A percentile compares a stretch with the other conserved stretches of the same genome.
These are phyloP conservation scores for Hippocampus kuda DNA, from an alignment of 2,797 vertebrate genomes.

Conservation along the genomic window DNA sequence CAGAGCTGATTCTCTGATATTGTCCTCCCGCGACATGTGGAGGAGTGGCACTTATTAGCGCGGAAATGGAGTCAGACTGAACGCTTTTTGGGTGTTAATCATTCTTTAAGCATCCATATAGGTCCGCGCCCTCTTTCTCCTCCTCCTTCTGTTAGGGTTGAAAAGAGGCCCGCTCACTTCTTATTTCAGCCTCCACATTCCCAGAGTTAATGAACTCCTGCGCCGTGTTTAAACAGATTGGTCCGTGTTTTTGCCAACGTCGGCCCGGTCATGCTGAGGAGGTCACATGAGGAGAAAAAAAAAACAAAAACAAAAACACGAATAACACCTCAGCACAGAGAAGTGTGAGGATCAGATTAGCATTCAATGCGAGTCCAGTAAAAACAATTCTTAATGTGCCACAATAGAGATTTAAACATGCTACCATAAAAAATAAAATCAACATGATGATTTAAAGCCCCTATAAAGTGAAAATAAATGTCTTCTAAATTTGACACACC, in stretches of 20 bases:
- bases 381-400: conserved; percentile 21
- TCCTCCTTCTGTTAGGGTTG: conserved; percentile 9
- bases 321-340: conserved; percentile 10
- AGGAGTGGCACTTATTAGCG: conserved; percentile 22
- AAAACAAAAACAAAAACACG: conserved; percentile 11
- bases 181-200: conserved; percentile 42
- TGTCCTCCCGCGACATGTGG: background rate
- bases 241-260: conserved; percentile 3
- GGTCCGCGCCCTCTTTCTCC: conserved; percentile 16
- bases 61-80: conserved; percentile 43
- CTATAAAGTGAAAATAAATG: background rate
- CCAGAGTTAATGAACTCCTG: conserved; percentile 48
- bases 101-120: conserved; percentile 39
- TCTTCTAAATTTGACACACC: background rate
- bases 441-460: background rate
- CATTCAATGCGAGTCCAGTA: conserved; percentile 41
- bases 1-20: background rate
- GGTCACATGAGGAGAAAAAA: conserved; percentile 6
- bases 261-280: conserved; percentile 13
- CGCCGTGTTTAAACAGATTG: conserved; percentile 16
- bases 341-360: conserved; percentile 38
- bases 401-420: background rate
- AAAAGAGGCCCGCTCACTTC: conserved; percentile 26
- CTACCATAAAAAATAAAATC: background rate
- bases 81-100: conserved; percentile 42